Evolutionary conservation across 2,113 vertebrate species (phyloP), one percentile per base, ranked within the genome.

Genomic region (Reinhardtius hippoglossoides): DNA sequence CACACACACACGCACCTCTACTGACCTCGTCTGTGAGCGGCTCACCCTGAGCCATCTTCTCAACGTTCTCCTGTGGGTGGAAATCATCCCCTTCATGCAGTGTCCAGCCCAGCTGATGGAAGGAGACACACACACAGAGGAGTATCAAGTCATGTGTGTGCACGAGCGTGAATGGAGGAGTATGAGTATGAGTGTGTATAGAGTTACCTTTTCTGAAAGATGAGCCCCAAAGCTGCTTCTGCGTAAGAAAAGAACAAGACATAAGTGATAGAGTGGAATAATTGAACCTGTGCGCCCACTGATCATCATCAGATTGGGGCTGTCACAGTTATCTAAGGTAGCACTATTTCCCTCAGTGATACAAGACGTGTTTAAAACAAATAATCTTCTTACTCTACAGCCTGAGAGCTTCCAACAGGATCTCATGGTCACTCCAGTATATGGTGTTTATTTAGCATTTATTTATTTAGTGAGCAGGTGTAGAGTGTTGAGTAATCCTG

Each of bases 11-110:
- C 8, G 52, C 23, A 61, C 3, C 12, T 18, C 52, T 9, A n/a
- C 87, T 73, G 56, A 97, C 97, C 96, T 97, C 90, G 52, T 98
- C 97, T 66, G 88, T 95, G 18, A 98, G 92, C 0, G 96, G 94
- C 67, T 95, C 94, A 55, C 96, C 95, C 18, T 86, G 84, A 40
- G 91, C 63, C 97, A 98, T 98, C 91, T 97, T 98, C 70, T 86
- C 88, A 59, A 89, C 93, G 57, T 96, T 98, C 84, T 94, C 95
- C 26, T 81, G 81, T 3, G 96, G 90, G 80, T 98, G 97, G 68
- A 96, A 97, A 81, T 96, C 90, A 16, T 98, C 97, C 0, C 95
- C 97, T 87, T 98, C 97, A 2, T 95, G 94, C 77, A 97, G 94
- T 18, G 94, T 95, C 96, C 96, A 97, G 9, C 95, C 94, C 57